A percentile compares a stretch with the other conserved stretches of the same genome.
phyloP scores from a whole-genome alignment of 2,797 vertebrate genomes.

The Todus mexicanus region DNA sequence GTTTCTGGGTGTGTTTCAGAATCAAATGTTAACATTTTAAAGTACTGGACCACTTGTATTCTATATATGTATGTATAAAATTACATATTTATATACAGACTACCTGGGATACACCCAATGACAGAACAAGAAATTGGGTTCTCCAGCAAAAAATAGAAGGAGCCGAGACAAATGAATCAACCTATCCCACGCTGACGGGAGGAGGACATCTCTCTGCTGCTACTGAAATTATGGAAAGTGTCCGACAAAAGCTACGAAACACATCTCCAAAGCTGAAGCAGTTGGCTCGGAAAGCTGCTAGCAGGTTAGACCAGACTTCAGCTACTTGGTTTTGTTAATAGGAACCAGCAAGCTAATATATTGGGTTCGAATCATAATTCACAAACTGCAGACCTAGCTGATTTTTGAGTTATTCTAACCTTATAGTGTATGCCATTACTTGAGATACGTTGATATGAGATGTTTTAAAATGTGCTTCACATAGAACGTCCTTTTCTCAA shows the following conservation, averaged over 20 bases:
- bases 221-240: slow-evolving; percentile 74
- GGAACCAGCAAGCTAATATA: neutral
- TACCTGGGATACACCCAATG: slow-evolving; percentile 62
- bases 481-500: neutral
- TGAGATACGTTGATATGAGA: neutral
- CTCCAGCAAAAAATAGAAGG: slow-evolving; percentile 82
- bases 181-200: slow-evolving; percentile 31
- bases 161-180: slow-evolving; percentile 52
- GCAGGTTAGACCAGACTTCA: slow-evolving; percentile 73
- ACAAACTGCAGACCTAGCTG: neutral
- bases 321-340: neutral
- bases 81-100: neutral
- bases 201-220: slow-evolving; percentile 49
- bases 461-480: neutral
- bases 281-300: slow-evolving; percentile 76
- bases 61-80: neutral
- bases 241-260: slow-evolving; percentile 81
- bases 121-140: slow-evolving; percentile 85
- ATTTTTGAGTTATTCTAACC: neutral
- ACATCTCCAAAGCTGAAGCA: slow-evolving; percentile 79
- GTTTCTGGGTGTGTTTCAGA: neutral
- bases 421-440: neutral
- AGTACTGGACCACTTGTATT: neutral
- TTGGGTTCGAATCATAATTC: neutral
- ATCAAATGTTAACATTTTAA: neutral